These are phyloP conservation scores for Bursaphelenchus okinawaensis DNA, from an alignment of 2,888 invertebrate genomes.

Conservation along the genomic window DNA sequence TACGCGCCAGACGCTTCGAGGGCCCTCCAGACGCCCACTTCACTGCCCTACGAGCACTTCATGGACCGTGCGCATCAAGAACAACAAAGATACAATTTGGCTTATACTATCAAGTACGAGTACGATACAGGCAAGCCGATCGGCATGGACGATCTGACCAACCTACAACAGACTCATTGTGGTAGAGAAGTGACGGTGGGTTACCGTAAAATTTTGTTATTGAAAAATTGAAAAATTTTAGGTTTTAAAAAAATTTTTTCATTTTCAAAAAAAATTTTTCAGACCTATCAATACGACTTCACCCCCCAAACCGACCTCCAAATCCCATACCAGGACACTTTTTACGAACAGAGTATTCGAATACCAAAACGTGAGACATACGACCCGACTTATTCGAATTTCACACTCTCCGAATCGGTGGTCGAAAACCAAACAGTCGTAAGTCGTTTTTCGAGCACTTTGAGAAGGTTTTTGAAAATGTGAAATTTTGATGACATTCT, in stretches of 20 bases:
- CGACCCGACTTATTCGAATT: neutral
- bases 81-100: neutral
- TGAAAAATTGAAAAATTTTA: neutral
- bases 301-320: no score
- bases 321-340: neutral
- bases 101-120: neutral
- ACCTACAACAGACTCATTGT: neutral
- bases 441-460: no score
- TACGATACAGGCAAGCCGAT: neutral
- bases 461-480: no score
- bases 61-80: neutral
- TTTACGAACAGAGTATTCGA: neutral
- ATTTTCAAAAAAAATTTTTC: neutral
- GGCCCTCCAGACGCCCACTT: neutral
- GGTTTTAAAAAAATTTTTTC: no score
- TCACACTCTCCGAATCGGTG: neutral
- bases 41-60: neutral
- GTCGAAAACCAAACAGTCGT: neutral
- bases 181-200: neutral
- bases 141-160: neutral
- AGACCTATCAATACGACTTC: no score
- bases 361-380: neutral
- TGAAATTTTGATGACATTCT: no score
- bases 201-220: neutral
- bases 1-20: neutral